phyloP scores from a whole-genome alignment of 2,888 invertebrate genomes.

The Ornithoptera alexandrae region DNA sequence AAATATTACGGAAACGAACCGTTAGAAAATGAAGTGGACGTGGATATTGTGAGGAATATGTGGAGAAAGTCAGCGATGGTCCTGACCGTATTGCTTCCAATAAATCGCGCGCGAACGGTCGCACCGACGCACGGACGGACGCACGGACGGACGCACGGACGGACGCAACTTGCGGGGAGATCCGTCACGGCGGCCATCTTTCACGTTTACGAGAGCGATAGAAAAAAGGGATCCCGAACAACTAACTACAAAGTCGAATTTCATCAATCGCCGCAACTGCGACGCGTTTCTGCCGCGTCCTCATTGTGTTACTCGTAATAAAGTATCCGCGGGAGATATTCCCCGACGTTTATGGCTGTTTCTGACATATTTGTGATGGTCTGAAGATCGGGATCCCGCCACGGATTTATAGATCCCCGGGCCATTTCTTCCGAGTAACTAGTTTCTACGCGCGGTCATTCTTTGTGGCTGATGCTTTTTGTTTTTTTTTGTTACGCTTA shows the following conservation, averaged over 20 bases:
- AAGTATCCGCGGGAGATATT: constrained; percentile 65
- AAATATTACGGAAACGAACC: too few relatives aligned
- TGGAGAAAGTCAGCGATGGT: too few relatives aligned
- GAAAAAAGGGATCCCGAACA: constrained; percentile 15
- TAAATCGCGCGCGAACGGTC: constrained; percentile 18
- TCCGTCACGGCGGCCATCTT: constrained; percentile 26
- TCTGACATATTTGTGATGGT: constrained; percentile 78
- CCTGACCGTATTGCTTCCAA: neutral
- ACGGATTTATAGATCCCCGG: constrained; percentile 66
- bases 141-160: too few relatives aligned
- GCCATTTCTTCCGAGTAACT: constrained; percentile 61
- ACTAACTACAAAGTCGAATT: constrained; percentile 38
- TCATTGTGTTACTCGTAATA: constrained; percentile 68
- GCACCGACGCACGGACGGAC: constrained; percentile 7
- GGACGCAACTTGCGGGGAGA: constrained; percentile 9
- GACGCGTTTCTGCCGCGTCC: constrained; percentile 45
- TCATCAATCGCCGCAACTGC: constrained; percentile 54
- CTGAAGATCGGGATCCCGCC: constrained; percentile 53
- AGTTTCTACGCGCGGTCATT: constrained; percentile 53
- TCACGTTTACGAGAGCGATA: constrained; percentile 23
- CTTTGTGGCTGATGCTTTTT: constrained; percentile 43
- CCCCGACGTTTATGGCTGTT: constrained; percentile 64
- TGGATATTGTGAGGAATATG: too few relatives aligned
- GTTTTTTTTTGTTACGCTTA: constrained; percentile 46
- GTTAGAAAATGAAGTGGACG: too few relatives aligned